Evolutionary conservation across 1,140 invertebrate genomes (phyloP), one percentile per base, ranked within the genome.

Genomic region (Neodiprion lecontei): DNA sequence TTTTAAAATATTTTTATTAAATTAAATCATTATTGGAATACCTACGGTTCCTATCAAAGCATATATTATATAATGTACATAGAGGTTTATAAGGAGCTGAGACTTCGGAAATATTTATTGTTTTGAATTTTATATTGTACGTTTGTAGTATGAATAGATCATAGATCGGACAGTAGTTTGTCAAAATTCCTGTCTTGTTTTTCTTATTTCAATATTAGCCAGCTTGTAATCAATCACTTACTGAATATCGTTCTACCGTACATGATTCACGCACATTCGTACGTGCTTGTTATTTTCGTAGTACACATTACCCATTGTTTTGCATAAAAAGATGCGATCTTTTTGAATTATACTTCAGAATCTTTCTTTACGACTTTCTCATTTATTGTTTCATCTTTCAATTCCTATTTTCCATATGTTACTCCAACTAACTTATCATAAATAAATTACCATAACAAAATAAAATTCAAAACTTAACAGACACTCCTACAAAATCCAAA

Each of bases 11-110:
- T 28, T 61, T 49, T 71, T 9, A 48, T 50, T 49, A 68, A 7
- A 14, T 14, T 61, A 61, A 61, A 61, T 61, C 53, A 61, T 61
- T 9, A 61, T 14, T 61, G 53, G 8, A 61, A 61, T 61, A 61
- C 53, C 53, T 14, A 9, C 53, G 53, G 11, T 28, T 74, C 61
- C 21, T 69, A 69, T 61, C 53, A 70, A 70, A 40, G 53, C 23
- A 48, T 53, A 73, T 61, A 61, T 71, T 69, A 61, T 50, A 74
- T 66, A 65, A 48, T 73, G 68, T 67, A 73, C 66, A 67, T 73
- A 67, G 67, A 73, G 48, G 66, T 66, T 48, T 73, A 67, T 67
- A 48, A 67, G 50, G 72, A 73, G 23, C 67, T 49, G 61, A 67
- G 67, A 61, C 11, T 61, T 61, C 53, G n/a, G 53, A 61, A 61